Percentiles rank a stretch among this genome's conserved stretches.
These are phyloP conservation scores for Aricia artaxerxes DNA, from an alignment of 2,888 invertebrate species.

Conservation along the genomic window DNA sequence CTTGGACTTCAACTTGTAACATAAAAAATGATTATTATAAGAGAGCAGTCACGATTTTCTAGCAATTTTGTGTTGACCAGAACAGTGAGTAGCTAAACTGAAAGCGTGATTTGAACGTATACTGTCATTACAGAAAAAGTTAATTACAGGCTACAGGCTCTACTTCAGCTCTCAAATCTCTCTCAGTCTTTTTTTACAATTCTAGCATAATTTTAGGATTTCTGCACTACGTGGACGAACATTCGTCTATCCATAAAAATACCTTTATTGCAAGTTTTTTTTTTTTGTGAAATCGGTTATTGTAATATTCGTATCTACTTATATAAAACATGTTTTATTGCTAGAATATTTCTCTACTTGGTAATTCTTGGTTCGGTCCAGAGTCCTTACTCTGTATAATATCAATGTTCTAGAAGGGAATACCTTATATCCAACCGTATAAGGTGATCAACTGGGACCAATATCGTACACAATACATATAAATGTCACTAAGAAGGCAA, in stretches of 20 bases:
- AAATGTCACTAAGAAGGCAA: constrained; percentile 21
- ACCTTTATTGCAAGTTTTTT: too few species aligned
- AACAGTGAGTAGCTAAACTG: neutral
- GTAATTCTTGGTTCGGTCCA: too few species aligned
- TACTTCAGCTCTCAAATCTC: neutral
- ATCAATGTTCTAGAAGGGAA: neutral
- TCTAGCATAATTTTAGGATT: too few species aligned
- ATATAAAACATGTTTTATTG: too few species aligned
- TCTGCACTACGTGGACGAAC: too few species aligned
- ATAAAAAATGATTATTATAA: neutral
- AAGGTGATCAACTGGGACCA: constrained; percentile 16
- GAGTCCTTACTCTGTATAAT: neutral
- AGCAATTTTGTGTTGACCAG: neutral
- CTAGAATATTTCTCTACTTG: too few species aligned
- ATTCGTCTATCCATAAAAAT: too few species aligned
- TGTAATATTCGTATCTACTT: too few species aligned
- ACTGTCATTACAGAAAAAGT: constrained; percentile 8
- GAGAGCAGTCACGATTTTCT: neutral
- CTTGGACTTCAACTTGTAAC: neutral
- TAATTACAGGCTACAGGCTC: neutral
- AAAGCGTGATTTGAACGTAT: neutral
- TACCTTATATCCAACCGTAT: neutral
- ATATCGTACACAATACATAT: constrained; percentile 6
- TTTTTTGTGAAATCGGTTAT: too few species aligned
- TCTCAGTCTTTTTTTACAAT: too few species aligned